Evolutionary conservation across 2,888 invertebrate species (phyloP).

Genomic region (Pristionchus maxplancki): DNA sequence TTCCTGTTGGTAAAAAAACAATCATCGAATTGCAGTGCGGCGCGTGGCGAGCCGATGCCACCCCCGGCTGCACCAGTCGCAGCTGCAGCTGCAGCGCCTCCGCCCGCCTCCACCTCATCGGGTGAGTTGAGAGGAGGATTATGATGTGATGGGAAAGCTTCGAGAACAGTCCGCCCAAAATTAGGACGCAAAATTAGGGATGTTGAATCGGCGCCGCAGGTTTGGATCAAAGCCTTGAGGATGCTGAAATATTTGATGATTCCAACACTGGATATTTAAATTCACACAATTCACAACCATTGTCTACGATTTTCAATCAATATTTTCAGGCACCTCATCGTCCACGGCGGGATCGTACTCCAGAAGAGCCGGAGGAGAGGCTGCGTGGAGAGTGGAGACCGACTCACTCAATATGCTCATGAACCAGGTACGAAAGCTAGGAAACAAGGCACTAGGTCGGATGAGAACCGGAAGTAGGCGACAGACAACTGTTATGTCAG

Average conservation of each 20-base stretch:
- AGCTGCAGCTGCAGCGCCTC: neutral
- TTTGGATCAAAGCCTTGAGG: neutral
- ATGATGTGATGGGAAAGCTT: neutral
- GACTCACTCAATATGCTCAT: slow-evolving; percentile 76
- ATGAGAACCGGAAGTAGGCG: neutral
- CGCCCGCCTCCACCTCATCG: neutral
- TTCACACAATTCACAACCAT: no score
- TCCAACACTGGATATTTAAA: no score
- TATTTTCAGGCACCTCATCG: slow-evolving; percentile 1
- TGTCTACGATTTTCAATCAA: neutral
- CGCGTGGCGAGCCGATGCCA: slow-evolving; percentile 16
- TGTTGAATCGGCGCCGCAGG: no score
- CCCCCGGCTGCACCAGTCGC: neutral
- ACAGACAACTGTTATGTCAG: no score
- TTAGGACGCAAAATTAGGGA: no score
- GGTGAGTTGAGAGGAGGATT: neutral
- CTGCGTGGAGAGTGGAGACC: slow-evolving; percentile 70
- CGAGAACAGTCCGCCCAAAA: no score
- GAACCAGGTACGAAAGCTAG: slow-evolving; percentile 72
- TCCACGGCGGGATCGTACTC: neutral
- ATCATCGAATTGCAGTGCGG: neutral
- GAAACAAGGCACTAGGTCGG: neutral
- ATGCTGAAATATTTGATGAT: neutral
- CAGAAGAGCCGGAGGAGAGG: neutral
- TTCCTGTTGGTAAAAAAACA: no score